Conservation (phyloP, 2,797 vertebrate species). For the Sebastes taczanowskii region DNA sequence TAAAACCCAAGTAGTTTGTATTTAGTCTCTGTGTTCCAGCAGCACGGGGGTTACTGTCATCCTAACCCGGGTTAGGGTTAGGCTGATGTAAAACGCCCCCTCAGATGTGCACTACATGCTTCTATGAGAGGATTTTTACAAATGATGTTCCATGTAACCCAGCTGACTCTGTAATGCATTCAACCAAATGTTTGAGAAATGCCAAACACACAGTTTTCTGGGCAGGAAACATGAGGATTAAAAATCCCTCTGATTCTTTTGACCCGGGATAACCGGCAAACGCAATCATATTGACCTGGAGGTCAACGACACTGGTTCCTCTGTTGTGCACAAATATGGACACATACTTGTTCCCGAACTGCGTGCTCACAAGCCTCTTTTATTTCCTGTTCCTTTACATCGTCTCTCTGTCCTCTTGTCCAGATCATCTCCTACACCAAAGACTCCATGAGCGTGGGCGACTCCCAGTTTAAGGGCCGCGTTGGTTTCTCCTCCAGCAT, state of each 20-base stretch:
- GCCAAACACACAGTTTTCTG: slow-evolving; percentile 1
- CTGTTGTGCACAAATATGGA: not conserved
- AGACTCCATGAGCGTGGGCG: slow-evolving; percentile 20
- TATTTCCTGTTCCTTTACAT: not conserved
- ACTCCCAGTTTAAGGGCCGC: slow-evolving; percentile 65
- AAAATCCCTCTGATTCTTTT: slow-evolving; percentile 10
- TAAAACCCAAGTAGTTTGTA: not conserved
- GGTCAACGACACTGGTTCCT: not conserved
- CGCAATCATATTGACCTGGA: not conserved
- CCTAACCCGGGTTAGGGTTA: accelerated
- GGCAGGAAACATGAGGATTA: slow-evolving; percentile 3
- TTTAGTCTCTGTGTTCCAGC: not conserved
- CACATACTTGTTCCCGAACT: not conserved
- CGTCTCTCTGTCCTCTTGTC: not conserved
- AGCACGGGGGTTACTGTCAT: not conserved
- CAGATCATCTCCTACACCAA: slow-evolving; percentile 85
- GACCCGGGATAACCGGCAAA: not conserved
- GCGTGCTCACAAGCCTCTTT: no score
- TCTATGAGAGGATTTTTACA: not conserved
- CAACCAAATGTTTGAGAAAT: slow-evolving; percentile 9
- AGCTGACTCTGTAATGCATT: not conserved
- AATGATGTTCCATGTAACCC: slow-evolving; percentile 2
- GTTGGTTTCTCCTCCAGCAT: slow-evolving; percentile 75
- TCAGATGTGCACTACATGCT: no score
- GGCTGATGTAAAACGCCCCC: not conserved